Conservation (phyloP, 1,140 invertebrate species). For the Bombus confusus region DNA sequence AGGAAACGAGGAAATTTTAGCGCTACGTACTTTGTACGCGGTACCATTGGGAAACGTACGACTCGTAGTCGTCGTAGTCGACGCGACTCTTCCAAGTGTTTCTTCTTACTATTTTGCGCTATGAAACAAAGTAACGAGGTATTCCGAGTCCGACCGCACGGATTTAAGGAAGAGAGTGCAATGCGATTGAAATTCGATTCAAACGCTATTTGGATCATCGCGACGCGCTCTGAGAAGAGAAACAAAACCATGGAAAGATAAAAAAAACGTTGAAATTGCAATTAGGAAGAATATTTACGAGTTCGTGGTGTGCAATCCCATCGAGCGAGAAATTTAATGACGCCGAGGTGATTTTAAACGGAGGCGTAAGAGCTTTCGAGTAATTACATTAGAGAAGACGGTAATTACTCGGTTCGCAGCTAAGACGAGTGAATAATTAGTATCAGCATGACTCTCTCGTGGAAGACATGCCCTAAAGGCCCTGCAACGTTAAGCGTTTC, state of each 20-base stretch:
- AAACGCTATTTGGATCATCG: too few species aligned
- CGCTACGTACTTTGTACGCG: too few species aligned
- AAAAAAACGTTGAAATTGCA: neutral
- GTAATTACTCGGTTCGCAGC: constrained; percentile 57
- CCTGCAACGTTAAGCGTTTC: constrained; percentile 70
- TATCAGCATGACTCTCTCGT: constrained; percentile 48
- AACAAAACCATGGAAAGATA: neutral
- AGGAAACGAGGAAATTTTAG: too few species aligned
- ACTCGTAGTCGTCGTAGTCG: too few species aligned
- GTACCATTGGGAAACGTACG: too few species aligned
- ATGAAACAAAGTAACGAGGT: too few species aligned
- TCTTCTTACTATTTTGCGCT: too few species aligned
- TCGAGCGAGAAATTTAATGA: neutral
- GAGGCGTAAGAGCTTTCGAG: neutral
- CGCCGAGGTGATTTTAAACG: neutral
- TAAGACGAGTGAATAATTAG: constrained; percentile 72
- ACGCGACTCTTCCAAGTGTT: too few species aligned
- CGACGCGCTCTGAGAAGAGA: too few species aligned
- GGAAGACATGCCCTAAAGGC: constrained; percentile 55
- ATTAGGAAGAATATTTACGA: neutral
- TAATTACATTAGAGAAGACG: constrained; percentile 52
- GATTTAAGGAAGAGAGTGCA: too few species aligned
- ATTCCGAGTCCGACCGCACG: too few species aligned
- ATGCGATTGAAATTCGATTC: too few species aligned
- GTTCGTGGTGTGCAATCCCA: neutral